Conservation (phyloP, 1,140 invertebrate genomes). For the Propsilocerus akamusi region DNA sequence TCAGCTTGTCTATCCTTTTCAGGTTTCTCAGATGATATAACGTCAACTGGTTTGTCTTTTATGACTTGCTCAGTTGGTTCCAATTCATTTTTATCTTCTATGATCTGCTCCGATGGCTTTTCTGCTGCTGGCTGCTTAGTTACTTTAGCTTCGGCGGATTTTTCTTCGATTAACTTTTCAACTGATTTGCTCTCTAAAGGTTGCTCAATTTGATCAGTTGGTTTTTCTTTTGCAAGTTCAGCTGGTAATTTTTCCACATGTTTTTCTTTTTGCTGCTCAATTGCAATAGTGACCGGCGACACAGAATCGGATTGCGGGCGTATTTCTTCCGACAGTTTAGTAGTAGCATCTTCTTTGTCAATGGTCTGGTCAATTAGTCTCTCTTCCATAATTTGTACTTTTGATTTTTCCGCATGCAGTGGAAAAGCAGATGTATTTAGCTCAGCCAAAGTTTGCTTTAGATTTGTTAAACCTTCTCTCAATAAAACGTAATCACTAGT, state of each 20-base stretch:
- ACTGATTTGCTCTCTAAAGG: no score
- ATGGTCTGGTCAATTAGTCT: no score
- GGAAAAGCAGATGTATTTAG: not conserved
- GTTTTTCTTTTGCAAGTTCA: not conserved
- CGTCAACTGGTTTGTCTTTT: no score
- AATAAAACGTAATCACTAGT: not conserved
- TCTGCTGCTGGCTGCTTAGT: constrained; percentile 7
- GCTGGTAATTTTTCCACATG: constrained; percentile 1
- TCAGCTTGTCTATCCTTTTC: no score
- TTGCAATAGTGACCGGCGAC: no score
- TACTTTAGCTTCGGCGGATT: not conserved
- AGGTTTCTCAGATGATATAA: no score
- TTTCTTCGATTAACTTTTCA: no score
- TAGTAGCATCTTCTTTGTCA: no score
- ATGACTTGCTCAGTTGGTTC: constrained; percentile 8
- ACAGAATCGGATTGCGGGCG: no score
- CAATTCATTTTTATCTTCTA: constrained; percentile 8
- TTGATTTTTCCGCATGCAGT: constrained; percentile 8
- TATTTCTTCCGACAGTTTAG: no score
- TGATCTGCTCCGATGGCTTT: constrained; percentile 6
- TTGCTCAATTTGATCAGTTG: no score
- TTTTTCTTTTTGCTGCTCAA: constrained; percentile 7
- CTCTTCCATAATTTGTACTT: constrained; percentile 6
- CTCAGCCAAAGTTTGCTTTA: not conserved
- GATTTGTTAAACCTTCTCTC: not conserved